These are phyloP conservation scores for Cyclina sinensis DNA, from an alignment of 1,140 invertebrate genomes.

Conservation along the genomic window DNA sequence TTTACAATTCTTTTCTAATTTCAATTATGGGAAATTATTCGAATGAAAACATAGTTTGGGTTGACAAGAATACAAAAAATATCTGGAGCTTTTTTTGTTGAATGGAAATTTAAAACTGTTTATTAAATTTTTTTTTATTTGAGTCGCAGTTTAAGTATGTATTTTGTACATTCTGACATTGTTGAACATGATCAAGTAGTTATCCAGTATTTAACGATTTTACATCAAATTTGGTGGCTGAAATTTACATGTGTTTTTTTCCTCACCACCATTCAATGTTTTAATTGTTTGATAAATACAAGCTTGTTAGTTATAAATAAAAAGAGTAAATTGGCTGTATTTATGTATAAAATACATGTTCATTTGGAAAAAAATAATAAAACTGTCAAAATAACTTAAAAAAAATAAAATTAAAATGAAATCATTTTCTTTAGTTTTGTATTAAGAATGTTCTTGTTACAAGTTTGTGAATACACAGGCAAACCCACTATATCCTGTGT, in stretches of 20 bases:
- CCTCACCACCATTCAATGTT: not conserved
- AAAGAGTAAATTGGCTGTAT: conserved; percentile 52
- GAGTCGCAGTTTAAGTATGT: no score
- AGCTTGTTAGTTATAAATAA: conserved; percentile 26
- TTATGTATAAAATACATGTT: conserved; percentile 68
- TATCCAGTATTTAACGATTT: conserved; percentile 11
- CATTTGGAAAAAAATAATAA: conserved; percentile 55
- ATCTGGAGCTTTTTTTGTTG: no score
- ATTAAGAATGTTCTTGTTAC: no score
- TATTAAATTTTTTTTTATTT: no score
- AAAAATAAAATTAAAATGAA: conserved; percentile 32
- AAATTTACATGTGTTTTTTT: not conserved
- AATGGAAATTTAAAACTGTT: no score
- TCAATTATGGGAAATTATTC: no score
- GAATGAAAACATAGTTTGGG: no score
- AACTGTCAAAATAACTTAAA: conserved; percentile 41
- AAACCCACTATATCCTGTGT: no score
- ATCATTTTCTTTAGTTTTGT: no score
- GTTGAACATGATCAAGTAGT: conserved; percentile 1
- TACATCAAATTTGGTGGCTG: not conserved
- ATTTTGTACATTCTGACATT: not conserved
- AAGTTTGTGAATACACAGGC: no score
- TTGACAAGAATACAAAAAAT: no score
- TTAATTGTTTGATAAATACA: not conserved
- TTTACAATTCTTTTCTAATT: no score